Conservation (phyloP, 2,797 vertebrate species). For the Denticeps clupeoides region DNA sequence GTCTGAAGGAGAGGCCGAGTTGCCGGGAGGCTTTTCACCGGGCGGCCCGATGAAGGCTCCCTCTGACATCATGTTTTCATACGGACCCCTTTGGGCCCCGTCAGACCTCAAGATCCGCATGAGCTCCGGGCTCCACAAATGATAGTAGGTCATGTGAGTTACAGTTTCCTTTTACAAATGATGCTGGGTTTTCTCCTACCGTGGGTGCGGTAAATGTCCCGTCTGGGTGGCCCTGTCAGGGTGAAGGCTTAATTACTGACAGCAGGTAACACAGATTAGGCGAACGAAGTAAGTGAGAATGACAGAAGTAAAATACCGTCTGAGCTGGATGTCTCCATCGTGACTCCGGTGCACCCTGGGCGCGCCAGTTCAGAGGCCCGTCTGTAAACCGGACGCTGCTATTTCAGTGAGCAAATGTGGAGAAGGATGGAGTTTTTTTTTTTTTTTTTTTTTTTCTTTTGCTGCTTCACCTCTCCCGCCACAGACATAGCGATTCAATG, state of each 20-base stretch:
- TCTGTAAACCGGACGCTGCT: too few species aligned
- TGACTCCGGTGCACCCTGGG: background rate
- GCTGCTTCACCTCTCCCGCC: background rate
- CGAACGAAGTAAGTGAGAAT: background rate
- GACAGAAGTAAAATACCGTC: background rate
- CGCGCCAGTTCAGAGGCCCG: background rate
- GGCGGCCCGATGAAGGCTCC: background rate
- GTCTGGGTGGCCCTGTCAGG: constrained; percentile 3
- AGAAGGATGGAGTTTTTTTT: too few species aligned
- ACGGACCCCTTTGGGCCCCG: too few species aligned
- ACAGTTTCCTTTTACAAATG: too few species aligned
- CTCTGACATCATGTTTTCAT: constrained; percentile 1
- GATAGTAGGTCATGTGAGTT: too few species aligned
- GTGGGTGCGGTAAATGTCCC: too few species aligned
- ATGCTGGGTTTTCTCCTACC: too few species aligned
- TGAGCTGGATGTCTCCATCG: background rate
- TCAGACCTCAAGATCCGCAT: too few species aligned
- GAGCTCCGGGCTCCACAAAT: too few species aligned
- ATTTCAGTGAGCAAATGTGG: too few species aligned
- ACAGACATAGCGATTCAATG: constrained; percentile 5
- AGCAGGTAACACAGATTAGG: background rate
- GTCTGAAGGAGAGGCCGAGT: constrained; percentile 31
- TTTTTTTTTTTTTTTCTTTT: too few species aligned
- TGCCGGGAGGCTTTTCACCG: constrained; percentile 3
- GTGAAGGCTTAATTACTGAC: background rate